Base-by-base conservation (phyloP, 1,140 invertebrate species). In the Drosophila sechellia region DNA sequence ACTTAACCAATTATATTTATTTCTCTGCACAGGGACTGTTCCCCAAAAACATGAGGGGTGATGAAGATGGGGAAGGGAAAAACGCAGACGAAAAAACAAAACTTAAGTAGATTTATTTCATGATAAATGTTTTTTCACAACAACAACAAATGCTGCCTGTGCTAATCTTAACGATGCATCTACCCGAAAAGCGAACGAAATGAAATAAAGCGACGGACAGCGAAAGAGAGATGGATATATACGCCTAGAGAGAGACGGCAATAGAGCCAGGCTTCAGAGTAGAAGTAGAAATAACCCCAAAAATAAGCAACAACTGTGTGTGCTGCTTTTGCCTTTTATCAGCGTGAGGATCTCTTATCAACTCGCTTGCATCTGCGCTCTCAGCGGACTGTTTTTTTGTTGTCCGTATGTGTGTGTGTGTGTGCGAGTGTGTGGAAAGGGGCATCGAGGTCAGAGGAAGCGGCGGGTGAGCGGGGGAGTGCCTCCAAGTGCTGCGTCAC, bases 271-370 rank as follows among this genome's bases (percentile, higher is more conserved):
- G 25, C 54, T 34, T 15, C 37, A 54, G 39, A 13, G 59, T 53
- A 63, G 59, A 70, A 70, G 68, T 70, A 70, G 68, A 70, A 70
- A 70, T 70, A 70, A 56, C 57, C 70, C 71, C 43, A 63, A 74
- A 60, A 73, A 73, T 42, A 52, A 74, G 58, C 69, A 64, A 74
- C 70, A 74, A 74, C 54, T 65, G 75, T 70, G 54, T 57, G 64
- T 68, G 63, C 50, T 70, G 66, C 66, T 54, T 68, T 69, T 66
- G 57, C 27, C 34, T 64, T 53, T 87, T 91, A 90, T 90, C 87
- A 84, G 77, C 83, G 73, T 69, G 77, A 91, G 83, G 89, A 90
- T 90, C 87, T 90, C 87, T 90, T 79, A 90, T 90, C 87, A 74
- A 37, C 39, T 55, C 53, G 46, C 31, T 69, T 74, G 73, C 61